A percentile compares a stretch with the other conserved stretches of the same genome.
Conservation (phyloP, 2,113 vertebrate species). For the Labeo catla region DNA sequence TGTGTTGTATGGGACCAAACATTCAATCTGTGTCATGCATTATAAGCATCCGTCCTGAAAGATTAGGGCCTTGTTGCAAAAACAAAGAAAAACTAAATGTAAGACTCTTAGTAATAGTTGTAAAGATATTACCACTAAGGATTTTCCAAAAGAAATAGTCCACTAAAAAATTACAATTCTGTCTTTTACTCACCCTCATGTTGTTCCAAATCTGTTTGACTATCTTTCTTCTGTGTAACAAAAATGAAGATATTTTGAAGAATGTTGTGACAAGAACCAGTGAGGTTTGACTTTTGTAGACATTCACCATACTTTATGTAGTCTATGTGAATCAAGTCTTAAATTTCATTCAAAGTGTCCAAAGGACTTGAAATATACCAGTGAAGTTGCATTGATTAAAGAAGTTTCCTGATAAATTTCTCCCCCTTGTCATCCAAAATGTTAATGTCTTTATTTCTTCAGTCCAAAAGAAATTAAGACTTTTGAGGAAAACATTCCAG, state of each 20-base stretch:
- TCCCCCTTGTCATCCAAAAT: no score
- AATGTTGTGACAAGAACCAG: background rate
- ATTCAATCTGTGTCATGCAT: constrained; percentile 41
- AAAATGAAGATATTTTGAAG: background rate
- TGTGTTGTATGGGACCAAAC: constrained; percentile 17
- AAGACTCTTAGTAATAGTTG: background rate
- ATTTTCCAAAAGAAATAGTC: background rate
- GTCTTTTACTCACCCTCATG: background rate
- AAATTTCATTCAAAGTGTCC: background rate
- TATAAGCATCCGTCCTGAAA: constrained; percentile 14
- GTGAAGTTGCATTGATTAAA: no score
- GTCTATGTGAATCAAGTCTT: background rate
- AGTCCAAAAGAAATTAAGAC: no score
- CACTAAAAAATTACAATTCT: background rate
- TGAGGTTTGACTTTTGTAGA: background rate
- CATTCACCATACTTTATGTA: background rate
- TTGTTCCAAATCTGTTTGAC: background rate
- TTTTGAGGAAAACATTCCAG: no score
- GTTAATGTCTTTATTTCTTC: no score
- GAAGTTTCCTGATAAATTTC: no score
- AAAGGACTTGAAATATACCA: no score
- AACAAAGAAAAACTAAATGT: background rate
- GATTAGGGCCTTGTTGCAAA: background rate
- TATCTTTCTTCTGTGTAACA: background rate
- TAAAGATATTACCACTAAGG: background rate